Evolutionary conservation across 1,140 invertebrate genomes (phyloP).

Genomic region (Phortica variegata): DNA sequence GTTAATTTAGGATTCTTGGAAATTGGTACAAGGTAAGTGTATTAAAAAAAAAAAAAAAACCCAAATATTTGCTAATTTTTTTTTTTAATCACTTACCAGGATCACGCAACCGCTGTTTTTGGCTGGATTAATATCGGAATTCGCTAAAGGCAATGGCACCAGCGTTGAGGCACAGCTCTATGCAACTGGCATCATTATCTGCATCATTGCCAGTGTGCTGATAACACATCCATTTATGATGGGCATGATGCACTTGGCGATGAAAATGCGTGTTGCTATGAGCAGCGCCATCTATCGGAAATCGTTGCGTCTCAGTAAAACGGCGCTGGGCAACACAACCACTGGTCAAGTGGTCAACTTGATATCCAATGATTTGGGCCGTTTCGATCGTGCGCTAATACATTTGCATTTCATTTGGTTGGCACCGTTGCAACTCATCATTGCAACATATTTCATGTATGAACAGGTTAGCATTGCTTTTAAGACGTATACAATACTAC

Average conservation of each 20-base stretch:
- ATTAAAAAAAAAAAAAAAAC: background rate
- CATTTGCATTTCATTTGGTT: slow-evolving; percentile 58
- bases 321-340: slow-evolving; percentile 73
- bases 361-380: slow-evolving; percentile 65
- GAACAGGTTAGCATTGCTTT: too few relatives aligned
- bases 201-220: slow-evolving; percentile 60
- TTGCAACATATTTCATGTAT: slow-evolving; percentile 74
- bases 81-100: slow-evolving; percentile 56
- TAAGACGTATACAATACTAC: too few relatives aligned
- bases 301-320: slow-evolving; percentile 64
- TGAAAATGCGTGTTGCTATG: slow-evolving; percentile 58
- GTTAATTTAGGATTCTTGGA: slow-evolving; percentile 23
- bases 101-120: slow-evolving; percentile 57
- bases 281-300: slow-evolving; percentile 70
- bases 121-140: slow-evolving; percentile 56
- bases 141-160: slow-evolving; percentile 58
- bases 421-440: slow-evolving; percentile 62
- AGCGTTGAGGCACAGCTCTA: slow-evolving; percentile 60
- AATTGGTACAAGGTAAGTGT: slow-evolving; percentile 30
- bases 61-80: too few relatives aligned
- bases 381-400: slow-evolving; percentile 54
- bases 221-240: slow-evolving; percentile 65
- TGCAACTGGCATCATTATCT: slow-evolving; percentile 62
- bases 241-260: slow-evolving; percentile 59
- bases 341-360: slow-evolving; percentile 76